These are phyloP conservation scores for Ardeotis arabs DNA, from an alignment of 2,113 vertebrate species.

Conservation along the genomic window DNA sequence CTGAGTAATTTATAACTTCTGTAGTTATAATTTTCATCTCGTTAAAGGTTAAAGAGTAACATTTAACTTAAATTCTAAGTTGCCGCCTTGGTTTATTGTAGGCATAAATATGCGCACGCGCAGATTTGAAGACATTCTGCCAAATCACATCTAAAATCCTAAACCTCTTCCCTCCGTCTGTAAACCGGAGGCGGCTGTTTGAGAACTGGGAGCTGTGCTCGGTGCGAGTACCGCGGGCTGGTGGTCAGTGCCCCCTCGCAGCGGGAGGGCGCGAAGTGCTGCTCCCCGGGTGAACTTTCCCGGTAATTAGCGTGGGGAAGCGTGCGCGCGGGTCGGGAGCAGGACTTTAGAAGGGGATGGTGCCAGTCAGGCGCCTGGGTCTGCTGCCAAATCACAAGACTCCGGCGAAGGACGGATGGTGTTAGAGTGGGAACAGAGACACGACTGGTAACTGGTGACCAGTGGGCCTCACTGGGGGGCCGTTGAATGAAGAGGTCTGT, in stretches of 20 bases:
- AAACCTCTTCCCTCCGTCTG: not conserved
- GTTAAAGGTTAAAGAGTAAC: not conserved
- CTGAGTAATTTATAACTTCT: not conserved
- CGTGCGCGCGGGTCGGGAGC: fast-evolving
- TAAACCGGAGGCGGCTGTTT: fast-evolving
- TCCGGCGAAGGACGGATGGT: fast-evolving
- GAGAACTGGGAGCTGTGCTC: not conserved
- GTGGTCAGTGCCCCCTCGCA: not conserved
- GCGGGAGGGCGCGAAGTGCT: not conserved
- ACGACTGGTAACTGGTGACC: fast-evolving
- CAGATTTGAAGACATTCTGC: fast-evolving
- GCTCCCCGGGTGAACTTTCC: not conserved
- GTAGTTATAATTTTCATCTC: not conserved
- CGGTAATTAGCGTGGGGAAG: not conserved
- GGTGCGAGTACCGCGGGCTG: not conserved
- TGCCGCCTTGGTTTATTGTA: not conserved
- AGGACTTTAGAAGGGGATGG: not conserved
- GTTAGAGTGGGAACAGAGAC: not conserved
- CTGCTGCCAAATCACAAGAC: not conserved
- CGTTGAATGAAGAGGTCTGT: fast-evolving
- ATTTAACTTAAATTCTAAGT: not conserved
- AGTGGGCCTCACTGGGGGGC: not conserved
- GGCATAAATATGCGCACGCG: not conserved
- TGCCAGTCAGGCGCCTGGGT: fast-evolving
- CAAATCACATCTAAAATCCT: not conserved